These are phyloP conservation scores for Teleopsis dalmanni DNA, from an alignment of 1,140 invertebrate species.

Conservation along the genomic window DNA sequence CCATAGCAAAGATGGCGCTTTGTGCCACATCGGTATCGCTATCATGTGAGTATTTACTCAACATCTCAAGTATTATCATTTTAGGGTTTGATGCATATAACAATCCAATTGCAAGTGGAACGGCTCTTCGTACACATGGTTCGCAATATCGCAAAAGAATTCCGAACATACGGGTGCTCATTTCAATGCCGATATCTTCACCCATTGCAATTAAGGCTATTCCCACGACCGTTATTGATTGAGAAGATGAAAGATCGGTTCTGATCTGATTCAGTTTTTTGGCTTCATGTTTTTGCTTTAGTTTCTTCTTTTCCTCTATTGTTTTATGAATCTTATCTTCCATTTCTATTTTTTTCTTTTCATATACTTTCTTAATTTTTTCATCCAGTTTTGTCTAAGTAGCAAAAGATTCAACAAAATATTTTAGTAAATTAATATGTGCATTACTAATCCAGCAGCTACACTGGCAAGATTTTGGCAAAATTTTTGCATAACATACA, in stretches of 20 bases:
- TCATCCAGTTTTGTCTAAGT: slow-evolving; percentile 44
- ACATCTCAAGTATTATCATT: slow-evolving; percentile 90
- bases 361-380: slow-evolving; percentile 64
- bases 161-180: slow-evolving; percentile 96
- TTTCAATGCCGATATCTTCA: slow-evolving; percentile 97
- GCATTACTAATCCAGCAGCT: too few species aligned
- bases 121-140: slow-evolving; percentile 91
- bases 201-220: slow-evolving; percentile 99
- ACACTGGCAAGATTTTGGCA: too few species aligned
- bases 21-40: slow-evolving; percentile 93
- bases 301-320: slow-evolving; percentile 47
- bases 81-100: slow-evolving; percentile 98
- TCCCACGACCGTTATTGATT: slow-evolving; percentile 92
- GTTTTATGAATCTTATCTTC: background rate
- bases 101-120: slow-evolving; percentile 91
- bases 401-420: slow-evolving; percentile 57
- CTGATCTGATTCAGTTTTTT: slow-evolving; percentile 50
- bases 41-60: slow-evolving; percentile 99
- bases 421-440: too few species aligned
- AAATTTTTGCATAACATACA: too few species aligned
- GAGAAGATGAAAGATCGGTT: slow-evolving; percentile 88
- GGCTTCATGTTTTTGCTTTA: slow-evolving; percentile 52
- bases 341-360: slow-evolving; percentile 51
- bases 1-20: slow-evolving; percentile 98
- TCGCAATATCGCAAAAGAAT: slow-evolving; percentile 97